Base-by-base conservation (phyloP, 2,113 vertebrate genomes). In the Athene cunicularia region DNA sequence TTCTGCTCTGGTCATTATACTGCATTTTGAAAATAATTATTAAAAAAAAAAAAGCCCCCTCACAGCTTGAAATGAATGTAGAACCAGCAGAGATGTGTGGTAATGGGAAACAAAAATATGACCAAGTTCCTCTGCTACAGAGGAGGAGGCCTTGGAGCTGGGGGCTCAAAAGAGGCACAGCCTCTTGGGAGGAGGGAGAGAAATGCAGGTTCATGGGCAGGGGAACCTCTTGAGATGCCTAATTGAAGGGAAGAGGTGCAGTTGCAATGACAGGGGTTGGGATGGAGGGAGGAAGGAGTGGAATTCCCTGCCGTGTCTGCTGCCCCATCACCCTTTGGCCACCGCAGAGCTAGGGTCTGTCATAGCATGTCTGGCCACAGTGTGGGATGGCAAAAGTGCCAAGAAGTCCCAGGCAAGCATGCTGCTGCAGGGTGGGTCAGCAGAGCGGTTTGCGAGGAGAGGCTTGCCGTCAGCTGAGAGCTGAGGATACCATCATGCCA, bases 401-500 rank as follows among this genome's bases (percentile, higher is more conserved):
- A 5, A 72, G 60, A 8, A 26, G 58, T 56, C 75, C 12, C 58
- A 43, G 39, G 15, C 3, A 3, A 60, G 58, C n/a, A 6, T 3
- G 3, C 9, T 4, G 41, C 5, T 0, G 5, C 21, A 18, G 74
- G 37, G 62, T 37, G 71, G 67, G 43, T 72, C 4, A 0, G 52
- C 47, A 67, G 66, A 71, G 53, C 0, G 0, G 47, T 41, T n/a
- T 72, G 80, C 0, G 0, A 82, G 81, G 90, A 90, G 85, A 86
- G 73, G 90, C 74, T 93, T 86, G 85, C 58, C 1, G 5, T 90
- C 86, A 58, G 92, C 83, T 4, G 8, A 80, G 59, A 3, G 0
- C 71, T 80, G 79, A 80, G 86, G 82, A 92, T 73, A 86, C 88
- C 67, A 28, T 70, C 4, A 4, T 83, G 83, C 88, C 88, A 97